Conservation (phyloP, 2,113 vertebrate species). For the Bungarus multicinctus region DNA sequence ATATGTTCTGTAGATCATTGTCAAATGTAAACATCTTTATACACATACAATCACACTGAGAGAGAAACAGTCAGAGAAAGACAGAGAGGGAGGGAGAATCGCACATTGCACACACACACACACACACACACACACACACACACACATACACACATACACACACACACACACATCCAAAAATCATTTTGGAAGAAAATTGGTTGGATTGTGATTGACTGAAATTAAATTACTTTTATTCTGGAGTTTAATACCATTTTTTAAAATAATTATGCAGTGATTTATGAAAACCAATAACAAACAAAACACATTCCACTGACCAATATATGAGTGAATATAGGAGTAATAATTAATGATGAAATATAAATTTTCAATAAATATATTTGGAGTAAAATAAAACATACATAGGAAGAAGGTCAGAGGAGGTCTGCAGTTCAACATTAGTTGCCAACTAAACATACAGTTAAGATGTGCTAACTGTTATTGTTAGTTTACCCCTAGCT, state of each 20-base stretch:
- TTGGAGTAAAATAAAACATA: not conserved
- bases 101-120: not conserved
- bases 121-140: no score
- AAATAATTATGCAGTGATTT: not conserved
- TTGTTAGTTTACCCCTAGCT: not conserved
- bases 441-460: not conserved
- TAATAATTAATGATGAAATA: not conserved
- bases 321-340: not conserved
- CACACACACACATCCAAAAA: not conserved
- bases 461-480: not conserved
- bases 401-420: not conserved
- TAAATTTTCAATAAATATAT: not conserved
- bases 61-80: not conserved
- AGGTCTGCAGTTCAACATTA: not conserved
- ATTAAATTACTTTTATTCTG: slow-evolving; percentile 7
- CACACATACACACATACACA: not conserved
- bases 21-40: not conserved
- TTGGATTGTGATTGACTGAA: slow-evolving; percentile 1
- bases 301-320: not conserved
- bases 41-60: not conserved
- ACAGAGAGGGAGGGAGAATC: no score
- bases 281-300: not conserved
- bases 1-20: not conserved
- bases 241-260: not conserved
- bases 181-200: not conserved